phyloP scores from a whole-genome alignment of 2,113 vertebrate genomes.

The Muntiacus muntjak region DNA sequence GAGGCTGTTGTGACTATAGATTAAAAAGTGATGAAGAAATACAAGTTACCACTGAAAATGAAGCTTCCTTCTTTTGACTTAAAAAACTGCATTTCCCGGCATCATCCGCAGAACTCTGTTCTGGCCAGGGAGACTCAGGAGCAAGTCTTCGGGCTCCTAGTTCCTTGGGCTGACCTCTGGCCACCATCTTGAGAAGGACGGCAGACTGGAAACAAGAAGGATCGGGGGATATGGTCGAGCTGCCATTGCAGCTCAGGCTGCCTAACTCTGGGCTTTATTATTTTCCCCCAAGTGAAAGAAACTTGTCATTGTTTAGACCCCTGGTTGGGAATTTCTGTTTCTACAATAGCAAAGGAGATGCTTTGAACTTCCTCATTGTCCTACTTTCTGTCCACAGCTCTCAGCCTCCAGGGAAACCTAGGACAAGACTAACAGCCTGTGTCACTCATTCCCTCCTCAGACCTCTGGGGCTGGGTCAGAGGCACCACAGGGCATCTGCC shows the following conservation, averaged over 20 bases:
- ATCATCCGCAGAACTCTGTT: neutral
- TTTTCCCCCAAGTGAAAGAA: neutral
- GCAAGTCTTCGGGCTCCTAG: neutral
- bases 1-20: neutral
- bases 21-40: neutral
- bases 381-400: neutral
- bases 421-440: neutral
- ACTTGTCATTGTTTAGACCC: neutral
- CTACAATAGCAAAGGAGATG: neutral
- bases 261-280: neutral
- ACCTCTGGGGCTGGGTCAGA: neutral
- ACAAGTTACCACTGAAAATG: neutral
- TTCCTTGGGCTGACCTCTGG: neutral
- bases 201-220: neutral
- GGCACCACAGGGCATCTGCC: neutral
- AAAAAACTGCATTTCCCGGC: neutral
- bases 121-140: neutral
- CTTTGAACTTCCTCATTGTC: neutral
- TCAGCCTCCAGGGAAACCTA: neutral
- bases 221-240: neutral
- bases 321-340: neutral
- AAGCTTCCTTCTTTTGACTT: neutral
- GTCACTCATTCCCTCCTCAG: neutral
- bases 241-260: neutral
- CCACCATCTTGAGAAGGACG: neutral